phyloP scores from a whole-genome alignment of 2,113 vertebrate genomes.

The Peromyscus polionotus region DNA sequence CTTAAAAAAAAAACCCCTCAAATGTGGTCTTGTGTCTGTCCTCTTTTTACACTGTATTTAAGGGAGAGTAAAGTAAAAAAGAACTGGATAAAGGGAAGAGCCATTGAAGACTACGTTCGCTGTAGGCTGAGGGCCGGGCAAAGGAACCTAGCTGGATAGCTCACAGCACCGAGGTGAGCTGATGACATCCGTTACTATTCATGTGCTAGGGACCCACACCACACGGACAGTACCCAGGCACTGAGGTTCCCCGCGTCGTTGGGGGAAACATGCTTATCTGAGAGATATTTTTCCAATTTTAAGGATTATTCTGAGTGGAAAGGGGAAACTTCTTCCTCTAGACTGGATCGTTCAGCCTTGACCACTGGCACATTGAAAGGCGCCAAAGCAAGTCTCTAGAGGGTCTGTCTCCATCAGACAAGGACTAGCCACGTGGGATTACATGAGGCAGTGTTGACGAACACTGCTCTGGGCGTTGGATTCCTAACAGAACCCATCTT shows the following conservation, averaged over 20 bases:
- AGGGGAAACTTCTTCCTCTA: background rate
- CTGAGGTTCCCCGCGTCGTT: accelerated
- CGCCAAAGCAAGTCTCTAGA: background rate
- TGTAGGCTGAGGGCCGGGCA: background rate
- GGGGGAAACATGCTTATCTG: background rate
- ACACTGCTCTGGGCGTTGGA: background rate
- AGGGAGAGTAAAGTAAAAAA: background rate
- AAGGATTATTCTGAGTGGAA: background rate
- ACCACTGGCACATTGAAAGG: background rate
- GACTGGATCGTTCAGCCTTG: background rate
- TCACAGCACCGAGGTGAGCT: background rate
- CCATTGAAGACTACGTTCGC: background rate
- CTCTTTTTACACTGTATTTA: background rate
- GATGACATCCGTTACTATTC: background rate
- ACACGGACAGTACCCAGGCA: background rate
- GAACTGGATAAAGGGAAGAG: background rate
- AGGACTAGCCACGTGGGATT: background rate
- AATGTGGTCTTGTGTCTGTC: background rate
- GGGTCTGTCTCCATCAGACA: background rate
- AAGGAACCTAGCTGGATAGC: too few relatives aligned
- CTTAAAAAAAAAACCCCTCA: too few relatives aligned
- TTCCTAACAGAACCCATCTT: background rate
- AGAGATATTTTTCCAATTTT: background rate
- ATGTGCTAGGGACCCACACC: background rate
- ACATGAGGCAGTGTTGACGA: background rate